phyloP scores from a whole-genome alignment of 2,888 invertebrate species.

The Hemaris fuciformis region DNA sequence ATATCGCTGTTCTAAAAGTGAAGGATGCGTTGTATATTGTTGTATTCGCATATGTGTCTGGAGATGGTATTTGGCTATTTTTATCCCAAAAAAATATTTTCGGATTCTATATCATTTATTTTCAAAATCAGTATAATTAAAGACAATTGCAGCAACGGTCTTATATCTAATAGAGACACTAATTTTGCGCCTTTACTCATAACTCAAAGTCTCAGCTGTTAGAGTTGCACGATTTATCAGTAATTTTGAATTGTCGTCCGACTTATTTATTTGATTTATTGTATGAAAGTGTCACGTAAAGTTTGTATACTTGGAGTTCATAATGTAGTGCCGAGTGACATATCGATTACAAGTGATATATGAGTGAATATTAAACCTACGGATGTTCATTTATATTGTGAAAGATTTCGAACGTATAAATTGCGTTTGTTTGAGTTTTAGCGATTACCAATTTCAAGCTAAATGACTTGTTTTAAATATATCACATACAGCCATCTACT shows the following conservation, averaged over 20 bases:
- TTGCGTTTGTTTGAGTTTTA: no score
- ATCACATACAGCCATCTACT: no score
- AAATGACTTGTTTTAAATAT: no score
- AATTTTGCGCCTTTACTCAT: neutral
- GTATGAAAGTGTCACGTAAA: neutral
- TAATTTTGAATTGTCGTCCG: neutral
- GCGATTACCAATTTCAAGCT: no score
- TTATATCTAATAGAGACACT: neutral
- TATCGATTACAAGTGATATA: neutral
- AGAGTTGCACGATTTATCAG: neutral
- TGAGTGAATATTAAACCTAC: neutral
- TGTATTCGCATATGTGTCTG: no score
- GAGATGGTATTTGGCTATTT: no score
- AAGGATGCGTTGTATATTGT: no score
- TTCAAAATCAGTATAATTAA: no score
- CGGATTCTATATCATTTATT: no score
- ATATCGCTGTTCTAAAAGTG: no score
- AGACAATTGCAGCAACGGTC: no score
- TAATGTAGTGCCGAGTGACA: neutral
- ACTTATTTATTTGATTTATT: neutral
- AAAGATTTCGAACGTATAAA: neutral
- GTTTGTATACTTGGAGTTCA: neutral
- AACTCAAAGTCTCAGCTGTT: neutral
- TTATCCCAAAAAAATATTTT: no score
- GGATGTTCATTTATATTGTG: conserved; percentile 19